Percentiles rank a stretch among this genome's conserved stretches.
These are phyloP conservation scores for Melieria crassipennis DNA, from an alignment of 2,888 invertebrate species.

Conservation along the genomic window DNA sequence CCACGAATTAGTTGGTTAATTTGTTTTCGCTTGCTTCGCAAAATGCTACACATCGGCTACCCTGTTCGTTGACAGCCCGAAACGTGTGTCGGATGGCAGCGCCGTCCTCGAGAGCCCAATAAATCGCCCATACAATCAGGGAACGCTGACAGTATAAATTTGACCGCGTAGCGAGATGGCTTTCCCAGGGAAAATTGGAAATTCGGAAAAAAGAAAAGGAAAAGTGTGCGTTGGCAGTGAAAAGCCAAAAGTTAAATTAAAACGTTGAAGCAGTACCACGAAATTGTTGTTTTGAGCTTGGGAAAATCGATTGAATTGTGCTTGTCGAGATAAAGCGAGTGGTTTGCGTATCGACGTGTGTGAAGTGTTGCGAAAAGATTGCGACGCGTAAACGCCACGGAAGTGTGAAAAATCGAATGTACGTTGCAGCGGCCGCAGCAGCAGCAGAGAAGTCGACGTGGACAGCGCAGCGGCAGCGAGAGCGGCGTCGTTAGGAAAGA, in stretches of 20 bases:
- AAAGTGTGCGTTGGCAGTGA: constrained; percentile 45
- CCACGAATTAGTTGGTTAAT: too few relatives aligned
- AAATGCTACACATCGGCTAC: neutral
- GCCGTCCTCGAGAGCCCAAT: constrained; percentile 61
- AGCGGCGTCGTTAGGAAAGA: neutral
- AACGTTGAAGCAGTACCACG: constrained; percentile 44
- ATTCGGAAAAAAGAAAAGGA: constrained; percentile 52
- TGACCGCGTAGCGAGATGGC: constrained; percentile 82
- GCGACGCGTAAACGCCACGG: constrained; percentile 13
- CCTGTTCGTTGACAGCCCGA: constrained; percentile 11
- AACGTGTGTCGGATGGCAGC: neutral
- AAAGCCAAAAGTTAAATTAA: constrained; percentile 62
- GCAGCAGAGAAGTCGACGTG: constrained; percentile 13
- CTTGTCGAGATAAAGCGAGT: neutral
- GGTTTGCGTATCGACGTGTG: neutral
- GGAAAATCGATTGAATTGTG: constrained; percentile 2
- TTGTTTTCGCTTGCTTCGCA: too few relatives aligned
- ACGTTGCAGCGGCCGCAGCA: neutral
- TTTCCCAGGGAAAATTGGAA: constrained; percentile 75
- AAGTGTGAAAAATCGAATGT: constrained; percentile 28
- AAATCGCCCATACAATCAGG: constrained; percentile 85
- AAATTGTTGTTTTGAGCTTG: neutral
- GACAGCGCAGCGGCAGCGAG: constrained; percentile 19
- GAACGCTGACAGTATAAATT: constrained; percentile 99
- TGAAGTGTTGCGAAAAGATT: neutral